A percentile compares a stretch with the other conserved stretches of the same genome.
Conservation (phyloP, 2,113 vertebrate species). For the Labeo rohita region DNA sequence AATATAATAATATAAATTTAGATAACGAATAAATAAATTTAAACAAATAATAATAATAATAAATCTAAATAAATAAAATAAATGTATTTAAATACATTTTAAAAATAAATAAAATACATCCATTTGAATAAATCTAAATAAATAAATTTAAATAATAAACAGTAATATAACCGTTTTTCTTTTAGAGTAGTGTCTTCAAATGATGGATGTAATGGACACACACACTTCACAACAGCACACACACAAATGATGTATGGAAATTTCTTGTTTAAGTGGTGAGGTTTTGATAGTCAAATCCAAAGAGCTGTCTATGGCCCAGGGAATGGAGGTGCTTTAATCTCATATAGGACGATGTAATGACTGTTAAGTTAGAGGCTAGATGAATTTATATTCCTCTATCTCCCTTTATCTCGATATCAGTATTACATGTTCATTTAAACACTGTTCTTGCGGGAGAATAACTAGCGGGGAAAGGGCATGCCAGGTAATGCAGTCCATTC, state of each 20-base stretch:
- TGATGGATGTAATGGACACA: not conserved
- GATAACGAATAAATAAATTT: too few species aligned
- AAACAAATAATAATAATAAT: not conserved
- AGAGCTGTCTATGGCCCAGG: not conserved
- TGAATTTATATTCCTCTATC: not conserved
- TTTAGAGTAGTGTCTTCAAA: not conserved
- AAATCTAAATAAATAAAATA: too few species aligned
- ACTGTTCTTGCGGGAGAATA: slow-evolving; percentile 1
- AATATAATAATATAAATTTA: not conserved
- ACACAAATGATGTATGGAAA: too few species aligned
- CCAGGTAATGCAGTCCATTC: slow-evolving; percentile 71
- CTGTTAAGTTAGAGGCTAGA: slow-evolving; percentile 37
- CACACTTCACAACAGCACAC: too few species aligned
- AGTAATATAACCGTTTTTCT: too few species aligned
- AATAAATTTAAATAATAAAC: too few species aligned
- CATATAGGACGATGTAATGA: slow-evolving; percentile 33
- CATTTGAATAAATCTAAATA: too few species aligned
- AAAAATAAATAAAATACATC: too few species aligned
- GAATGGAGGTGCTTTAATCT: slow-evolving; percentile 5
- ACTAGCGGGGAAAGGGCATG: slow-evolving; percentile 55
- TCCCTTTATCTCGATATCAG: not conserved
- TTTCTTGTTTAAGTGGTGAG: not conserved
- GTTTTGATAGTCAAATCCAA: not conserved
- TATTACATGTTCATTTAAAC: not conserved
- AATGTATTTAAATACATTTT: too few species aligned